Conservation (phyloP, 2,888 invertebrate genomes). For the Phyllotreta cruciferae region DNA sequence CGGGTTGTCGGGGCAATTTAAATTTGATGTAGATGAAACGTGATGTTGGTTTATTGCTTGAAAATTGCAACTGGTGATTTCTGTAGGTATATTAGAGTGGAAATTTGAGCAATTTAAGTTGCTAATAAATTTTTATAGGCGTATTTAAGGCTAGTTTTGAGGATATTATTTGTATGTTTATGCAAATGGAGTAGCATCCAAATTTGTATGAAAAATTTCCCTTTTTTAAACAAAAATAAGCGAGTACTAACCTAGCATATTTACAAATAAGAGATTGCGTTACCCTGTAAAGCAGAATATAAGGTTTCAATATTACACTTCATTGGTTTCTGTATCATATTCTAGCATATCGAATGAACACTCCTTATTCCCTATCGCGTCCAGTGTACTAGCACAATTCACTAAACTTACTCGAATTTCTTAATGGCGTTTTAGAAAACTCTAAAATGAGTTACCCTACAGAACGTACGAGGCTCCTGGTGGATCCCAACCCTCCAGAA, state of each 20-base stretch:
- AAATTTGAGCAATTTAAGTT: too few species aligned
- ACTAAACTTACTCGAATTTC: neutral
- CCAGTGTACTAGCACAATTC: constrained; percentile 15
- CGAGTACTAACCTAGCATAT: neutral
- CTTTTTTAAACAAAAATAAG: too few species aligned
- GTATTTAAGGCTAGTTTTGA: too few species aligned
- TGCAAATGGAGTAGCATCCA: too few species aligned
- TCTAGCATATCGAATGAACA: constrained; percentile 11
- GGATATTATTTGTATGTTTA: too few species aligned
- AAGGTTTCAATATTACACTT: constrained; percentile 49
- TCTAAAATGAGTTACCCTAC: constrained; percentile 44
- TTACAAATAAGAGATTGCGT: constrained; percentile 29
- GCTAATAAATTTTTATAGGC: too few species aligned
- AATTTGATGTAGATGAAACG: too few species aligned
- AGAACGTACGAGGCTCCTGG: constrained; percentile 65
- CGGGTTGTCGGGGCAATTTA: too few species aligned
- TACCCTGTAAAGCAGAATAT: constrained; percentile 39
- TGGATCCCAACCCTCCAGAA: constrained; percentile 56
- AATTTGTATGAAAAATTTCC: too few species aligned
- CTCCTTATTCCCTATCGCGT: neutral
- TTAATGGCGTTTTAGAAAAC: constrained; percentile 9
- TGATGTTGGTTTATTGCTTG: too few species aligned
- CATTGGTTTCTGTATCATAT: constrained; percentile 52
- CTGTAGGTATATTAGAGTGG: too few species aligned
- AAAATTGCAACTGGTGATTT: too few species aligned